Evolutionary conservation across 2,797 vertebrate species (phyloP).

Genomic region (Cottoperca gobio): DNA sequence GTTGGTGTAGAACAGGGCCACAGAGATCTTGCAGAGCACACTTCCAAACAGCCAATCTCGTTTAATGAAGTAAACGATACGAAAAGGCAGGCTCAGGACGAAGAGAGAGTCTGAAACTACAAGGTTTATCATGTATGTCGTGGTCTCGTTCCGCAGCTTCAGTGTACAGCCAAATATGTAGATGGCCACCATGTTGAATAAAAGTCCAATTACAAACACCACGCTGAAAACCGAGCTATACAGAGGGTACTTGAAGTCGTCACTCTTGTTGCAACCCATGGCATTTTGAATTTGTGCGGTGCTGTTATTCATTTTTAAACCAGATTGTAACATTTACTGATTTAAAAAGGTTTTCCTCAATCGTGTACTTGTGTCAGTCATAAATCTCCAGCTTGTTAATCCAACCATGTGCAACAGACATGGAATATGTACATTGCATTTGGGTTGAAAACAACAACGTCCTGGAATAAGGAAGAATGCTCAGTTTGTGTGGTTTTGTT

Average conservation of each 20-base stretch:
- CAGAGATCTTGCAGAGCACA: conserved; percentile 92
- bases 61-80: conserved; percentile 92
- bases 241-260: conserved; percentile 93
- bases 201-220: conserved; percentile 93
- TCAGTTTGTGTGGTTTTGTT: not conserved
- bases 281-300: not conserved
- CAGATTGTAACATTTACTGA: not conserved
- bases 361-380: not conserved
- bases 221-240: conserved; percentile 92
- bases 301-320: conserved; percentile 67
- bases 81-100: conserved; percentile 94
- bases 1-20: conserved; percentile 94
- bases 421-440: not conserved
- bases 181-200: conserved; percentile 92
- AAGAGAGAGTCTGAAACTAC: conserved; percentile 94
- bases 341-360: conserved; percentile 2
- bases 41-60: conserved; percentile 91
- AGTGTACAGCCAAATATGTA: conserved; percentile 92
- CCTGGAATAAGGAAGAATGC: not conserved
- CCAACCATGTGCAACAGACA: not conserved
- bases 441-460: not conserved
- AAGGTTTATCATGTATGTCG: conserved; percentile 97
- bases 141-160: conserved; percentile 95
- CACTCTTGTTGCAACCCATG: conserved; percentile 83
- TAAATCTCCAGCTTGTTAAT: conserved; percentile 13